Evolutionary conservation across 1,140 invertebrate genomes (phyloP).

Genomic region (Bradynema listronoti): DNA sequence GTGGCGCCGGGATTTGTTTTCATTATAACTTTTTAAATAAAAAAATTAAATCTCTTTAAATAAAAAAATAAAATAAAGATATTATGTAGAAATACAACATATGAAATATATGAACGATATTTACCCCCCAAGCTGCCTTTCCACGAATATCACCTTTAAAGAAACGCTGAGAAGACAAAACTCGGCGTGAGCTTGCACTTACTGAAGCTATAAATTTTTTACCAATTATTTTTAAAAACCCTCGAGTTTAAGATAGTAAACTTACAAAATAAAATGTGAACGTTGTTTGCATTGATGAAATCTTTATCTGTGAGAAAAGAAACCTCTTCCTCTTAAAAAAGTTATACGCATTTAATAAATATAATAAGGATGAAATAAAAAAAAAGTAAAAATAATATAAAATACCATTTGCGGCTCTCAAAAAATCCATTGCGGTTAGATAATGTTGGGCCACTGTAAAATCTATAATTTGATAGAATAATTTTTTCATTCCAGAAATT

Average conservation of each 20-base stretch:
- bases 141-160: constrained; percentile 47
- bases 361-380: no score
- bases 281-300: constrained; percentile 50
- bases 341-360: neutral
- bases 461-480: neutral
- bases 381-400: neutral
- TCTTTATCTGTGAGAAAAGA: constrained; percentile 45
- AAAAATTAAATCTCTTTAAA: no score
- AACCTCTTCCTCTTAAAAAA: constrained; percentile 20
- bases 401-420: neutral
- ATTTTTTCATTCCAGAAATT: neutral
- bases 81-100: constrained; percentile 1
- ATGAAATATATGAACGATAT: constrained; percentile 3
- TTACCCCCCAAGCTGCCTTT: constrained; percentile 45
- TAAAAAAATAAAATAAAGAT: no score
- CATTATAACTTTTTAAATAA: no score
- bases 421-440: constrained; percentile 24
- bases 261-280: constrained; percentile 27
- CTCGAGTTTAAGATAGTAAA: neutral
- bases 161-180: constrained; percentile 31
- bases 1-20: no score
- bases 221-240: constrained; percentile 1
- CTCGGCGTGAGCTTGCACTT: constrained; percentile 11
- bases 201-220: neutral
- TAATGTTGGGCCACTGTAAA: constrained; percentile 18